Evolutionary conservation across 2,113 vertebrate genomes (phyloP).

Genomic region (Pteruthius melanotis): DNA sequence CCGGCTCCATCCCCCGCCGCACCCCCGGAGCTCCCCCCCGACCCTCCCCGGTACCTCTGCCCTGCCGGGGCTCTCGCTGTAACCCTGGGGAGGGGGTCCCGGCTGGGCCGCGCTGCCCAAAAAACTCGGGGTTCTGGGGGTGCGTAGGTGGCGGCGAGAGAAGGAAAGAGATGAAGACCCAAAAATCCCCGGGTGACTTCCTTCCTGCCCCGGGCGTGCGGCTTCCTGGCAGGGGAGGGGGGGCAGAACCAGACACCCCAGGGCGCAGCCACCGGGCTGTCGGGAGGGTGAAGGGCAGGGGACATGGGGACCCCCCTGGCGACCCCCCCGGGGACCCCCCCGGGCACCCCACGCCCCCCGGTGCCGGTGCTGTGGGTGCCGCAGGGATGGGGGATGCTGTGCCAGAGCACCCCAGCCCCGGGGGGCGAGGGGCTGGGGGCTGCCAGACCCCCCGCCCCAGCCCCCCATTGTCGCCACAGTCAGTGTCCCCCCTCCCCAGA

Average conservation of each 20-base stretch:
- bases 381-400: neutral
- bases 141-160: neutral
- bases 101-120: too few relatives aligned
- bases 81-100: neutral
- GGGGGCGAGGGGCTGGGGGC: neutral
- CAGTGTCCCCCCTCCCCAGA: rapidly evolving
- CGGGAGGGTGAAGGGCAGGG: rapidly evolving
- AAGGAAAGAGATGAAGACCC: neutral
- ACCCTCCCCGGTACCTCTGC: neutral
- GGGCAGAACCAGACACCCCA: neutral
- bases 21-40: neutral
- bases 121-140: neutral
- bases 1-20: rapidly evolving
- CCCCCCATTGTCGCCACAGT: neutral
- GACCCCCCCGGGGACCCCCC: too few relatives aligned
- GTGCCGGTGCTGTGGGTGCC: neutral
- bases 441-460: neutral
- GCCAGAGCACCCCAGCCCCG: neutral
- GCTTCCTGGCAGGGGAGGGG: constrained; percentile 2
- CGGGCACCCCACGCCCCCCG: too few relatives aligned
- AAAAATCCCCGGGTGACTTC: constrained; percentile 17
- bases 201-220: neutral
- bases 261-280: too few relatives aligned
- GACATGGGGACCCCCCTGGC: too few relatives aligned
- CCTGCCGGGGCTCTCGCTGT: neutral